Conservation (phyloP, 2,797 vertebrate genomes). For the Acanthurus tractus region DNA sequence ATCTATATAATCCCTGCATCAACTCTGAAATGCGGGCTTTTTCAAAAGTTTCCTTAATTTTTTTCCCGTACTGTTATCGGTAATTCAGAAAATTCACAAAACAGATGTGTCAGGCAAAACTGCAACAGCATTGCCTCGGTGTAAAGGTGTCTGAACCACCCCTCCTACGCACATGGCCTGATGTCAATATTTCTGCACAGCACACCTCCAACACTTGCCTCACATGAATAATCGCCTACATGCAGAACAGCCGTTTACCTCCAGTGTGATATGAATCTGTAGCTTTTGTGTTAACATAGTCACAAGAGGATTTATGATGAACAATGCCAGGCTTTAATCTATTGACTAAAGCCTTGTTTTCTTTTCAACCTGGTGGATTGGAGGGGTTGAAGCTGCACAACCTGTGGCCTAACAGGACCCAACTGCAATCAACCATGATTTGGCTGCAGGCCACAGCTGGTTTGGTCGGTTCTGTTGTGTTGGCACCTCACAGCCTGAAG, state of each 20-base stretch:
- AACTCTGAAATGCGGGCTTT: neutral
- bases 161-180: conserved; percentile 31
- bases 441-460: conserved; percentile 51
- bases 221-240: conserved; percentile 36
- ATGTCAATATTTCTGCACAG: conserved; percentile 37
- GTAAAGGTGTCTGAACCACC: conserved; percentile 41
- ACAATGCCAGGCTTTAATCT: conserved; percentile 32
- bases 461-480: conserved; percentile 45
- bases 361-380: conserved; percentile 37
- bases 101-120: conserved; percentile 30
- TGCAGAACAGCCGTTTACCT: conserved; percentile 22
- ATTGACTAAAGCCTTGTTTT: conserved; percentile 34
- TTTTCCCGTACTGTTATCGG: conserved; percentile 16
- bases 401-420: conserved; percentile 45
- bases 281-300: conserved; percentile 29
- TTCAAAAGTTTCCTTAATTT: conserved; percentile 8
- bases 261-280: conserved; percentile 30
- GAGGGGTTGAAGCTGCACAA: conserved; percentile 26
- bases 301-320: conserved; percentile 17
- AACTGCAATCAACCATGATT: conserved; percentile 48
- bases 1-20: neutral
- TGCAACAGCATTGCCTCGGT: conserved; percentile 42
- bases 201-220: conserved; percentile 42
- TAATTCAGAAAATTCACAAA: conserved; percentile 28
- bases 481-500: conserved; percentile 42